Percentiles rank a stretch among this genome's conserved stretches.
Evolutionary conservation across 2,888 invertebrate genomes (phyloP).

Genomic region (Agrenia bidenticulata): DNA sequence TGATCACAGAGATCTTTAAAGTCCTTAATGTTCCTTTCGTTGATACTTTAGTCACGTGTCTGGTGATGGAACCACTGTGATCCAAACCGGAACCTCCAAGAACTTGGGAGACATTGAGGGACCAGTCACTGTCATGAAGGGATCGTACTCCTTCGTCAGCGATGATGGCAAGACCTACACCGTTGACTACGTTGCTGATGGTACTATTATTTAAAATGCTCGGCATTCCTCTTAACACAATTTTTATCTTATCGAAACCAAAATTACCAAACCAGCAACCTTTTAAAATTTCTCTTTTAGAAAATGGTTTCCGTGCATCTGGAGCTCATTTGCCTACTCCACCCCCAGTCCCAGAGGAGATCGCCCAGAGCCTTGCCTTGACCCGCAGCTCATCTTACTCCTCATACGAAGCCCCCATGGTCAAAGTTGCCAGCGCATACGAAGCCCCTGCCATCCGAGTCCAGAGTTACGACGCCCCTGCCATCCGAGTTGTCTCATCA

Average conservation of each 20-base stretch:
- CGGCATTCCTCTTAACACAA: neutral
- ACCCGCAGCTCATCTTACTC: neutral
- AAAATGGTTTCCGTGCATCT: constrained; percentile 17
- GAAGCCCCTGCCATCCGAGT: constrained; percentile 7
- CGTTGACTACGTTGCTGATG: constrained; percentile 29
- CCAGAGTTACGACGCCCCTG: constrained; percentile 5
- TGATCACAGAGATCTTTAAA: too few species aligned
- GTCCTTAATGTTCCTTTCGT: too few species aligned
- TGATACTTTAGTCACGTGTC: constrained; percentile 8
- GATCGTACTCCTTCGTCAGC: constrained; percentile 37
- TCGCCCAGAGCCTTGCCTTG: neutral
- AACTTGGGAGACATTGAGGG: constrained; percentile 25
- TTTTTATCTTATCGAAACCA: too few species aligned
- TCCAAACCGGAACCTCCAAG: constrained; percentile 18
- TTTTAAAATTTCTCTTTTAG: neutral
- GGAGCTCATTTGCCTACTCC: constrained; percentile 29
- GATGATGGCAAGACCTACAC: constrained; percentile 37
- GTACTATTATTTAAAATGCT: constrained; percentile 5
- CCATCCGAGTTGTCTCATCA: neutral
- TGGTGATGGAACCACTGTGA: constrained; percentile 20
- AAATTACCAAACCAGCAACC: too few species aligned
- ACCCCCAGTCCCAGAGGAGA: constrained; percentile 24
- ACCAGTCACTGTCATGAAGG: constrained; percentile 31
- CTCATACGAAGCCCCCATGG: constrained; percentile 7
- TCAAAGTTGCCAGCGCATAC: neutral